Evolutionary conservation across 2,113 vertebrate genomes (phyloP).

Genomic region (Psettodes erumei): DNA sequence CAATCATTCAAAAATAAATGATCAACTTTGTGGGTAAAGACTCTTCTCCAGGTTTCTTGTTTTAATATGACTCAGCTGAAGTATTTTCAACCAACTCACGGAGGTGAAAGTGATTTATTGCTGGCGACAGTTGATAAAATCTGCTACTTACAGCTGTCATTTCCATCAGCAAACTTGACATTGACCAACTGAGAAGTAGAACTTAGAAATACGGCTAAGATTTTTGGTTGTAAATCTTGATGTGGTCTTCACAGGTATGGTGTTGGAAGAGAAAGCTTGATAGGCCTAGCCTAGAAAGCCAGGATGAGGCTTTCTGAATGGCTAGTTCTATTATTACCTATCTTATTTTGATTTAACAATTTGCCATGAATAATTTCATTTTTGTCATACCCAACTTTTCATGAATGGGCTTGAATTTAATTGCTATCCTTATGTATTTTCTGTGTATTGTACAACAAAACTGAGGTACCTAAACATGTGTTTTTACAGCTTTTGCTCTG

Average conservation of each 20-base stretch:
- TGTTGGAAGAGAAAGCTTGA: neutral
- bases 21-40: neutral
- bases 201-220: no score
- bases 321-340: neutral
- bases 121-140: neutral
- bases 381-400: neutral
- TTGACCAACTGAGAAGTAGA: neutral
- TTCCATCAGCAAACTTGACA: neutral
- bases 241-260: neutral
- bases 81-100: neutral
- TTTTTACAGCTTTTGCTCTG: constrained; percentile 18
- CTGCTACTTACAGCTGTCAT: neutral
- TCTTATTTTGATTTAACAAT: neutral
- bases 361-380: neutral
- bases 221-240: neutral
- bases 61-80: neutral
- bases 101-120: neutral
- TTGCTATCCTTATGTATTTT: constrained; percentile 8
- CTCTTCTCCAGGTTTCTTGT: neutral
- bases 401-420: neutral
- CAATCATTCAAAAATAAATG: neutral
- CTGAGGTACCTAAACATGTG: neutral
- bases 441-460: neutral
- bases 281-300: neutral
- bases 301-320: neutral